Conservation (phyloP, 2,113 vertebrate species). For the Sebastes schlegelii region DNA sequence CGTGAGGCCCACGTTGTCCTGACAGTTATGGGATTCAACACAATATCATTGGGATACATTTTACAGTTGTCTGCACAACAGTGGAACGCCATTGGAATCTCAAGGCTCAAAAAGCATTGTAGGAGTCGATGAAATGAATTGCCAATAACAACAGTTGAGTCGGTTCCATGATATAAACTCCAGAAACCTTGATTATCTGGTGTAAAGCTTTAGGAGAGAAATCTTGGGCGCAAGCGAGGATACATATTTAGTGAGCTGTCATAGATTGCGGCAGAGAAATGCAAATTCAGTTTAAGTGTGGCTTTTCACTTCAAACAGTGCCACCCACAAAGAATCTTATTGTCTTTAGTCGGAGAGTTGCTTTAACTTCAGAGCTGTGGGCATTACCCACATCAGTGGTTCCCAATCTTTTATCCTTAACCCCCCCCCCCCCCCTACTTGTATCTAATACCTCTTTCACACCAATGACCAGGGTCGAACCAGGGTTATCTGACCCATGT, state of each 20-base stretch:
- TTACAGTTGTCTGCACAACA: slow-evolving; percentile 3
- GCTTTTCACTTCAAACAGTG: slow-evolving; percentile 36
- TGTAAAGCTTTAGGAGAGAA: slow-evolving; percentile 18
- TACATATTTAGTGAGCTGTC: slow-evolving; percentile 27
- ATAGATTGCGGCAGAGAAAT: neutral
- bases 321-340: slow-evolving; percentile 16
- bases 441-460: too few species aligned
- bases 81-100: neutral
- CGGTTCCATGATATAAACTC: slow-evolving; percentile 19
- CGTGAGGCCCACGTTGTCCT: neutral
- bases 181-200: slow-evolving; percentile 7
- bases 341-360: slow-evolving; percentile 1
- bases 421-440: too few species aligned
- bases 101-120: slow-evolving; percentile 18
- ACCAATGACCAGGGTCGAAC: too few species aligned
- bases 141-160: slow-evolving; percentile 23
- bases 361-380: slow-evolving; percentile 7
- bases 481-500: too few species aligned
- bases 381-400: neutral
- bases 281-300: slow-evolving; percentile 21
- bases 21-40: slow-evolving; percentile 19
- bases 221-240: neutral
- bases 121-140: slow-evolving; percentile 32
- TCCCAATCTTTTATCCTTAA: too few species aligned
- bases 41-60: slow-evolving; percentile 7